Conservation (phyloP, 2,797 vertebrate species). For the Rhodeus uyekii region DNA sequence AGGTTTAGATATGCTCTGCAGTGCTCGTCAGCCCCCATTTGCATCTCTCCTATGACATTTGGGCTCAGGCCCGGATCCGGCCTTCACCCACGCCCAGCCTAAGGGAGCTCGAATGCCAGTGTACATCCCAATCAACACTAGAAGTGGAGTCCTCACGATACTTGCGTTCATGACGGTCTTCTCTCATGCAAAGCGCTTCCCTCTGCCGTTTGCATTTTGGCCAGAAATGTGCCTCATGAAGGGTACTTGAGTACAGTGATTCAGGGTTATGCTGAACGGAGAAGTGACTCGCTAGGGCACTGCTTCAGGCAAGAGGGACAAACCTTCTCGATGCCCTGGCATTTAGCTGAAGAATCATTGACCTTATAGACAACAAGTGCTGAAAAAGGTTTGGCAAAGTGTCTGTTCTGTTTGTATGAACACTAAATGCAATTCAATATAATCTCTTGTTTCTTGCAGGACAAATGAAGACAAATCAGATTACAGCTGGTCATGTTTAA, state of each 20-base stretch:
- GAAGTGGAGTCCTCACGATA: slow-evolving; percentile 1
- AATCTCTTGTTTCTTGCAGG: background rate
- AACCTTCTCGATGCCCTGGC: background rate
- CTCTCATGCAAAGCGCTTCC: background rate
- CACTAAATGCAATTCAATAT: background rate
- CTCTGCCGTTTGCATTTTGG: slow-evolving; percentile 4
- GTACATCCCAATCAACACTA: slow-evolving; percentile 39
- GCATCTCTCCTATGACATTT: slow-evolving; percentile 50
- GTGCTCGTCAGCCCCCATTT: slow-evolving; percentile 51
- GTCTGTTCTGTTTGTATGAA: background rate
- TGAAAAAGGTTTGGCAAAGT: background rate
- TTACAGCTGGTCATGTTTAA: slow-evolving; percentile 40
- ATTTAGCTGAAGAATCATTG: slow-evolving; percentile 10
- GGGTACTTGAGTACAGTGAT: background rate
- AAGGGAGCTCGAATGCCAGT: slow-evolving; percentile 17
- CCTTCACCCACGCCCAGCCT: slow-evolving; percentile 41
- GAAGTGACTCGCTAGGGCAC: background rate
- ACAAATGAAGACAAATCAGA: slow-evolving; percentile 26
- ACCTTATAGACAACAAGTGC: background rate
- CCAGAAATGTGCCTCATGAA: background rate
- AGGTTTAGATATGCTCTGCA: slow-evolving; percentile 30
- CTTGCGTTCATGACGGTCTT: background rate
- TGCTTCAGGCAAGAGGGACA: background rate
- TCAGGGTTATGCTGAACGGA: background rate
- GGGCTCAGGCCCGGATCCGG: slow-evolving; percentile 27